Percentiles rank a stretch among this genome's conserved stretches.
Conservation (phyloP, 2,797 vertebrate species). For the Labeo calbasu region DNA sequence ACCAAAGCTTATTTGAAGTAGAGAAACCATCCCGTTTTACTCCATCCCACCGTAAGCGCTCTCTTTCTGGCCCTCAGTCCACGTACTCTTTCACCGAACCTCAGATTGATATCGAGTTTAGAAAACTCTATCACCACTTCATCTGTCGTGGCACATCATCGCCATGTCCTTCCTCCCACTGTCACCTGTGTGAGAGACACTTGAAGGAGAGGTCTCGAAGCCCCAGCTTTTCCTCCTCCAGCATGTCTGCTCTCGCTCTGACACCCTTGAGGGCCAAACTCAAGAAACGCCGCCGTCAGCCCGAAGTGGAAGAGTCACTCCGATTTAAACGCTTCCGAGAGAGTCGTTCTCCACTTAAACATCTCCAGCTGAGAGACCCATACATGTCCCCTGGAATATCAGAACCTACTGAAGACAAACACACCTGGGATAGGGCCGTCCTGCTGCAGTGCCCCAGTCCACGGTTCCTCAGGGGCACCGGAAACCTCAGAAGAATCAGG, state of each 20-base stretch:
- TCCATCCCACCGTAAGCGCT: conserved; percentile 12
- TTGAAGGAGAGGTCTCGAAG: conserved; percentile 10
- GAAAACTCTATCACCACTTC: conserved; percentile 74
- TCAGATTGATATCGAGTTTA: conserved; percentile 70
- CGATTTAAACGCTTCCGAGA: conserved; percentile 71
- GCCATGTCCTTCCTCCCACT: conserved; percentile 42
- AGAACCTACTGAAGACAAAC: conserved; percentile 26
- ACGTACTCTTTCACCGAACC: not conserved
- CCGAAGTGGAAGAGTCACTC: conserved; percentile 43
- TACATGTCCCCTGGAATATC: not conserved
- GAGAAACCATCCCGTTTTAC: not conserved
- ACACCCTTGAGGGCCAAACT: conserved; percentile 62
- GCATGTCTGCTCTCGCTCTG: conserved; percentile 60
- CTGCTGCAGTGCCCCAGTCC: conserved; percentile 57
- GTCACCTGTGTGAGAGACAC: conserved; percentile 62
- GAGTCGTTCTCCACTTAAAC: conserved; percentile 63
- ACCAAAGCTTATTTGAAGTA: conserved; percentile 35
- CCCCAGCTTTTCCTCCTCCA: conserved; percentile 58
- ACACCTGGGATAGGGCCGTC: conserved; percentile 44
- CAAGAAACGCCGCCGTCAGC: conserved; percentile 71
- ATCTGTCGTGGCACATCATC: conserved; percentile 68
- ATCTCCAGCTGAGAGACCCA: not conserved
- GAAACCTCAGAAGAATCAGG: conserved; percentile 42
- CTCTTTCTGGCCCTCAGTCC: conserved; percentile 59
- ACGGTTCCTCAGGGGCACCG: conserved; percentile 41